Base-by-base conservation (phyloP, 2,888 invertebrate genomes). In the Clusia tigrina region DNA sequence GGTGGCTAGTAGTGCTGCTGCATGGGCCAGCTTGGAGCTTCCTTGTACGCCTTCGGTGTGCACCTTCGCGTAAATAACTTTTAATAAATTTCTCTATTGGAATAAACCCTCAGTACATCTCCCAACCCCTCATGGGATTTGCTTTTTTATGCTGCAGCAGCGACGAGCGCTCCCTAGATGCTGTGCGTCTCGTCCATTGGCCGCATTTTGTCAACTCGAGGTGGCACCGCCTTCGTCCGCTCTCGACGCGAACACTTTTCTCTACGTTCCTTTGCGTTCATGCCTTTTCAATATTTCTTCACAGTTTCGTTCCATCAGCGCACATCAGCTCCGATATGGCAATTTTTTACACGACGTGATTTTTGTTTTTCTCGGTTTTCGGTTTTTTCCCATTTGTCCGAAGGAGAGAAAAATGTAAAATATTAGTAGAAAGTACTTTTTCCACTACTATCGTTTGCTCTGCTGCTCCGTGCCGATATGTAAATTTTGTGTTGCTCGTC, bases 21-120 rank as follows among this genome's bases (percentile, higher is more conserved):
- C 48, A 42, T 6, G 3, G 9, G 42, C n/a, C 42, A 42, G 12
- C 42, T 6, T 6, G 20, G 15, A 20, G 22, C 22, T 48, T 48
- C 48, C 22, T 48, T 20, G 9, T 20, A 15, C 20, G 5, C 18
- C 48, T 20, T 48, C 20, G 48, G 15, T 10, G 20, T 5, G 37
- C 22, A 37, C 26, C 62, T 66, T 70, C 73, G 74, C 74, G 76
- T 76, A 74, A 74, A 74, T 76, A 74, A 76, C 74, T 73, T 69
- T 73, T 74, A 73, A 74, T 73, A 74, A 76, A 74, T 73, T 73
- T 68, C 70, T 51, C 24, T 58, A 57, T 62, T 6, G 6, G 32
- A 6, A 32, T 12, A 6, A 9, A 32, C 32, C 6, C 32, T 9
- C 32, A 32, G 32, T 32, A 32, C 32, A 32, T 12, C n/a, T n/a